phyloP scores from a whole-genome alignment of 64 coral and sea anemone genomes.

The Dendrophyllia cribrosa region DNA sequence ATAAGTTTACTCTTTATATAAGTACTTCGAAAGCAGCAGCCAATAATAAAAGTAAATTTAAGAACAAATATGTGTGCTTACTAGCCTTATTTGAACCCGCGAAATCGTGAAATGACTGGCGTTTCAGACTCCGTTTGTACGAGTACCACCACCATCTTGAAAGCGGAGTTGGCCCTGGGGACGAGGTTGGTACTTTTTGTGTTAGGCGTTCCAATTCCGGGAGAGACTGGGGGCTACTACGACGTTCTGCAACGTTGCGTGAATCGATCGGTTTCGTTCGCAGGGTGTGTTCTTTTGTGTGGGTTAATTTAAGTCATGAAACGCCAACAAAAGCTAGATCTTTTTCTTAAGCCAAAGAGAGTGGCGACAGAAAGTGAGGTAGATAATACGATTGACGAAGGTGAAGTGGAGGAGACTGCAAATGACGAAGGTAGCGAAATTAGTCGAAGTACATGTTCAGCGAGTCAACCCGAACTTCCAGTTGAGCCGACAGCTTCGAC shows the following conservation, averaged over 20 bases:
- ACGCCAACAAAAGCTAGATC: constrained; percentile 15
- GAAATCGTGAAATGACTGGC: not conserved
- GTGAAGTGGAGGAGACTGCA: constrained; percentile 14
- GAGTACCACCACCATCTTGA: no score
- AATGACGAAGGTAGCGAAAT: constrained; percentile 7
- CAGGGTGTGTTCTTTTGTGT: constrained; percentile 56
- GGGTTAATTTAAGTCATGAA: constrained; percentile 18
- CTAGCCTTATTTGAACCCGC: no score
- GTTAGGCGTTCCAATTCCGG: constrained; percentile 19
- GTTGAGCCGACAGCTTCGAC: constrained; percentile 38
- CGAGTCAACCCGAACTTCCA: constrained; percentile 48
- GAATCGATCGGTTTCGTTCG: constrained; percentile 37
- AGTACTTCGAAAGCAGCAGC: no score
- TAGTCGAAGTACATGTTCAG: not conserved
- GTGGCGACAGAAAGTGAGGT: constrained; percentile 13
- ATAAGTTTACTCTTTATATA: not conserved
- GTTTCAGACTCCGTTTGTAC: no score
- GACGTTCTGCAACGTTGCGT: not conserved
- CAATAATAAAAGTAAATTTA: no score
- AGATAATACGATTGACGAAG: no score
- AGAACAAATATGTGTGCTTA: no score
- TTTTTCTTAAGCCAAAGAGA: constrained; percentile 20
- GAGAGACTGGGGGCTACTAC: not conserved
- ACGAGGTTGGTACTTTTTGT: no score
- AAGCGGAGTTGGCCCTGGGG: no score